phyloP scores from a whole-genome alignment of 1,140 invertebrate species.

The Sycophila sp. region DNA sequence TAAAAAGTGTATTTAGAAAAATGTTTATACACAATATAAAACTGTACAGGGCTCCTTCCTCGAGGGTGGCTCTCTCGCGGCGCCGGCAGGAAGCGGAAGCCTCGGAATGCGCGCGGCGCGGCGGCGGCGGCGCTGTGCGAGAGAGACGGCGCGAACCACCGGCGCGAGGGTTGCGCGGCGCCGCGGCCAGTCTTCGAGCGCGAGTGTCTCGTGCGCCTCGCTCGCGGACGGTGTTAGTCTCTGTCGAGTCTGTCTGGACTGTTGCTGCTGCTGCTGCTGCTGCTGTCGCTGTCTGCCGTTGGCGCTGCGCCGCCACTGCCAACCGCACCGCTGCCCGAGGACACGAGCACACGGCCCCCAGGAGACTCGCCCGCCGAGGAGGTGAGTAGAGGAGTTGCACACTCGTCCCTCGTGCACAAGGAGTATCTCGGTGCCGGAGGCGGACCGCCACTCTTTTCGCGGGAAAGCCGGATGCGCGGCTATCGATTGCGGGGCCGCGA shows the following conservation, averaged over 20 bases:
- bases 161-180: neutral
- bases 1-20: no score
- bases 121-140: no score
- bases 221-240: constrained; percentile 13
- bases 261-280: no score
- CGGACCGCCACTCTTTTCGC: neutral
- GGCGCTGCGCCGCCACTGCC: neutral
- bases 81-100: constrained; percentile 23
- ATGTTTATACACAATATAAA: no score
- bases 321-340: neutral
- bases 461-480: no score
- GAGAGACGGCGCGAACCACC: no score
- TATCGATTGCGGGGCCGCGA: no score
- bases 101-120: neutral
- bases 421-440: neutral
- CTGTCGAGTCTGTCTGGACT: no score
- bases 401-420: neutral
- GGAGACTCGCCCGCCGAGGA: neutral
- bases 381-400: neutral
- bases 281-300: neutral
- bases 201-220: constrained; percentile 24
- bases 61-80: no score
- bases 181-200: neutral
- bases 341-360: no score
- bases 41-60: no score